These are phyloP conservation scores for Aphis craccivora DNA, from an alignment of 1,140 invertebrate genomes.

Conservation along the genomic window DNA sequence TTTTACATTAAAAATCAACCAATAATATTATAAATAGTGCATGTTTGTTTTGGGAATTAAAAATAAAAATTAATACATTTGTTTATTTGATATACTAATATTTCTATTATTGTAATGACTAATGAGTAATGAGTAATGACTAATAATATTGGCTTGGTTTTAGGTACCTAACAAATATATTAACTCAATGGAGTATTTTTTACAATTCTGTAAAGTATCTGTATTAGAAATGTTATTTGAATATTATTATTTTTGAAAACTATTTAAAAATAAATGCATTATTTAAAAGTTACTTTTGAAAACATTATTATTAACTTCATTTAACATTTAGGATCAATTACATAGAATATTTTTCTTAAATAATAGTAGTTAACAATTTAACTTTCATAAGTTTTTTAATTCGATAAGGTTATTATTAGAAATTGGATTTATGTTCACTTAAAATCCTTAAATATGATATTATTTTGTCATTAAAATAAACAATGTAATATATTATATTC, in stretches of 20 bases:
- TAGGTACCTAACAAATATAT: constrained; percentile 12
- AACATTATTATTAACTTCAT: neutral
- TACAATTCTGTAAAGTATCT: neutral
- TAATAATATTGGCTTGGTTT: neutral
- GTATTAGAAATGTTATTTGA: neutral
- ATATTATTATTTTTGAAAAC: neutral
- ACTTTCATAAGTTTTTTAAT: too few species aligned
- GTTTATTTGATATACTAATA: neutral
- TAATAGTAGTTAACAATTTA: too few species aligned
- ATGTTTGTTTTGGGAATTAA: neutral
- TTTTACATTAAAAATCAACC: neutral
- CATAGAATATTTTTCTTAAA: neutral
- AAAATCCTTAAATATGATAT: too few species aligned
- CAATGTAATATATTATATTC: too few species aligned
- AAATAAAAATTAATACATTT: neutral
- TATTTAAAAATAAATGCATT: constrained; percentile 6
- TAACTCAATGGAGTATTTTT: neutral
- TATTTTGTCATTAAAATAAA: too few species aligned
- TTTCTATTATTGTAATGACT: neutral
- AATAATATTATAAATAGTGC: neutral
- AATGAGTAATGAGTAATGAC: neutral
- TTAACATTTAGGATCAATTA: neutral
- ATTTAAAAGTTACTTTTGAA: neutral
- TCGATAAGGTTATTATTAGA: too few species aligned
- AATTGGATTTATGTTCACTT: too few species aligned